Conservation (phyloP, 2,797 vertebrate genomes). For the Trichosurus vulpecula region DNA sequence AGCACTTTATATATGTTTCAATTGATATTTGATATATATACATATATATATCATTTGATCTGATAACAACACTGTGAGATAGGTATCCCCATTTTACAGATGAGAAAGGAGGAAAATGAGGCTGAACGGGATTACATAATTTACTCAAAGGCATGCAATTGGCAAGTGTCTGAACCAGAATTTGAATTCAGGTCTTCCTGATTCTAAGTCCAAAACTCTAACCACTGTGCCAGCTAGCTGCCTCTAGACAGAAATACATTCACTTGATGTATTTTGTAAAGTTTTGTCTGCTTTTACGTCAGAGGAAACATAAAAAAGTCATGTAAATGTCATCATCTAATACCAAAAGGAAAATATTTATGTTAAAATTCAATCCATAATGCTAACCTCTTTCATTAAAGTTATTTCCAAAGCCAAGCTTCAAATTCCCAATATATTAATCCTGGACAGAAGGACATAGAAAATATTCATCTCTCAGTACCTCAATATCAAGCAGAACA, state of each 20-base stretch:
- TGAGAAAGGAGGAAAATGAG: not conserved
- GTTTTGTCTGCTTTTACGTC: not conserved
- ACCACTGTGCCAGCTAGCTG: not conserved
- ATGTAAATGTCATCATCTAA: not conserved
- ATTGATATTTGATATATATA: too few relatives aligned
- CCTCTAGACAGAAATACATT: not conserved
- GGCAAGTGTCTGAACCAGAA: not conserved
- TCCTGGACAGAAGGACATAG: not conserved
- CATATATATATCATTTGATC: too few relatives aligned
- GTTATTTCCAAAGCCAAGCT: conserved; percentile 12
- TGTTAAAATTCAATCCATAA: not conserved
- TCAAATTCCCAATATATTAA: not conserved
- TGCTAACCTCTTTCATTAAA: not conserved
- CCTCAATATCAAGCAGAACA: not conserved
- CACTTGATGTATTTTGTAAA: not conserved
- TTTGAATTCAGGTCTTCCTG: not conserved
- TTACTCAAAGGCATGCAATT: not conserved
- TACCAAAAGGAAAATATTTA: not conserved
- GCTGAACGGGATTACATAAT: not conserved
- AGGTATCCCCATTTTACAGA: not conserved
- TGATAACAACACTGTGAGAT: not conserved
- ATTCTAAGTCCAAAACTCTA: not conserved
- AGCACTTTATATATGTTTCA: too few relatives aligned
- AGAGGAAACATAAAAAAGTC: not conserved
- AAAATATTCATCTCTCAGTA: not conserved